A percentile compares a stretch with the other conserved stretches of the same genome.
Evolutionary conservation across 2,797 vertebrate species (phyloP).

Genomic region (Chrysocyon brachyurus): DNA sequence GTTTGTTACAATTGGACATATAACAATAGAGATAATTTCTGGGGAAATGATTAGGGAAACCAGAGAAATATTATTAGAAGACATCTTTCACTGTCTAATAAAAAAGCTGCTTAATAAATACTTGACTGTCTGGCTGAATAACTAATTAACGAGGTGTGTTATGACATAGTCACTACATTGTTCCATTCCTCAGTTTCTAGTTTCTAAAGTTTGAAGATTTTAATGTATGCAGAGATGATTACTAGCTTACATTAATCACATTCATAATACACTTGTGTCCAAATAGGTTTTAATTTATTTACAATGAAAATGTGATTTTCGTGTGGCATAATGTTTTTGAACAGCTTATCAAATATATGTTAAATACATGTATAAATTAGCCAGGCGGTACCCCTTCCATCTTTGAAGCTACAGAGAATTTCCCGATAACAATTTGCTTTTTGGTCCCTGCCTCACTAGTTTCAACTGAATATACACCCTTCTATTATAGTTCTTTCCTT

Average conservation of each 20-base stretch:
- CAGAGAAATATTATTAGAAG: neutral
- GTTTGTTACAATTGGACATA: neutral
- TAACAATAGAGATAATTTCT: neutral
- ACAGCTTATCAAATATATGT: neutral
- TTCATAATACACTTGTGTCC: neutral
- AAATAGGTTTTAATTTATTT: constrained; percentile 22
- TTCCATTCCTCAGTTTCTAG: neutral
- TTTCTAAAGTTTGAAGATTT: neutral
- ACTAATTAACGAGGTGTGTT: neutral
- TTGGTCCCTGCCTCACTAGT: neutral
- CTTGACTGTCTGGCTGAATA: neutral
- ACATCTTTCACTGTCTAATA: neutral
- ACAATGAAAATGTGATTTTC: neutral
- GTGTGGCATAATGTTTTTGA: neutral
- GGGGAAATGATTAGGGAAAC: neutral
- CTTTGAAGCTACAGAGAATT: neutral
- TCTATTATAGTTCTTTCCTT: neutral
- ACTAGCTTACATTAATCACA: neutral
- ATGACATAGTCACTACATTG: neutral
- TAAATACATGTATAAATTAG: neutral
- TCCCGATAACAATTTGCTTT: neutral
- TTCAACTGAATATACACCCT: neutral
- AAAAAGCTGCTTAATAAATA: constrained; percentile 37
- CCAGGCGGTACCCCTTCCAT: neutral
- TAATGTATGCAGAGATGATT: neutral